Evolutionary conservation across 2,113 vertebrate species (phyloP).

Genomic region (Chaenogobius annularis): DNA sequence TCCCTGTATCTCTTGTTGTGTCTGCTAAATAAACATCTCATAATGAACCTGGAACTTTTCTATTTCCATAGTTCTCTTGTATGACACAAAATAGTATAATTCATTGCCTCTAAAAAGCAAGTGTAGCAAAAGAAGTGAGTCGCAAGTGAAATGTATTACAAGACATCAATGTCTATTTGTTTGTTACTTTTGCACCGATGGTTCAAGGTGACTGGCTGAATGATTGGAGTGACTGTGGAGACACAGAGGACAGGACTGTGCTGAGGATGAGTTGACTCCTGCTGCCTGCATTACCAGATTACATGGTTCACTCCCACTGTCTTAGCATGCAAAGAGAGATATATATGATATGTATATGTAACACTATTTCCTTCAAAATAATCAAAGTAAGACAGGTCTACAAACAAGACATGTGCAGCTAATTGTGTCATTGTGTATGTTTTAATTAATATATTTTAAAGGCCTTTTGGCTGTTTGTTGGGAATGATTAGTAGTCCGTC

Average conservation of each 20-base stretch:
- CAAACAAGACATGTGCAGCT: too few species aligned
- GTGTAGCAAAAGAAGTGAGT: not conserved
- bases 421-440: not conserved
- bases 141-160: not conserved
- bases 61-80: not conserved
- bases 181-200: not conserved
- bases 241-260: conserved; percentile 12
- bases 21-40: too few species aligned
- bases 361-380: too few species aligned
- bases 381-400: too few species aligned
- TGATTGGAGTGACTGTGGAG: conserved; percentile 10
- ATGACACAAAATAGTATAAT: not conserved
- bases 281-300: conserved; percentile 51
- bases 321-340: conserved; percentile 16
- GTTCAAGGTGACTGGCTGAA: conserved; percentile 42
- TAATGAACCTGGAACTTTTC: too few species aligned
- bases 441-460: too few species aligned
- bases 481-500: not conserved
- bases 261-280: conserved; percentile 1
- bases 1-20: too few species aligned
- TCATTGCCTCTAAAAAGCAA: not conserved
- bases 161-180: conserved; percentile 5
- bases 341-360: too few species aligned
- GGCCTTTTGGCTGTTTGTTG: not conserved
- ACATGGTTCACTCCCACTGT: conserved; percentile 31